These are phyloP conservation scores for Pollenia angustigena DNA, from an alignment of 2,888 invertebrate species.

Conservation along the genomic window DNA sequence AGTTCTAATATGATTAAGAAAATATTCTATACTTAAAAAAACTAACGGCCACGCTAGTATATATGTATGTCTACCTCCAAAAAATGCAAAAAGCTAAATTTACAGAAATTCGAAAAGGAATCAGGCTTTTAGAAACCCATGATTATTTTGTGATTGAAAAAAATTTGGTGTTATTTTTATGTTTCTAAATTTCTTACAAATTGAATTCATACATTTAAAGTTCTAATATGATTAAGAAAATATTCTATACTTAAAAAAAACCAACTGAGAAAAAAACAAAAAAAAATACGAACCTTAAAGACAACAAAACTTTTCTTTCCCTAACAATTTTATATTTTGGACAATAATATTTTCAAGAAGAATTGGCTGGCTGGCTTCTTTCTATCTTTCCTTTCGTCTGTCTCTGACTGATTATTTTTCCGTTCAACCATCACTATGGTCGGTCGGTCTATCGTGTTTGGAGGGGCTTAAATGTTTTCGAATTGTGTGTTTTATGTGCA, in stretches of 20 bases:
- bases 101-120: too few relatives aligned
- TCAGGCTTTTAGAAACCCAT: too few relatives aligned
- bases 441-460: constrained; percentile 45
- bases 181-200: too few relatives aligned
- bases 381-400: constrained; percentile 26
- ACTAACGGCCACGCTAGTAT: too few relatives aligned
- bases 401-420: constrained; percentile 16
- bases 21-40: too few relatives aligned
- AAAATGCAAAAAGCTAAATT: too few relatives aligned
- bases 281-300: constrained; percentile 6
- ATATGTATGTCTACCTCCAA: too few relatives aligned
- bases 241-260: constrained; percentile 4
- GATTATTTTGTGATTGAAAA: too few relatives aligned
- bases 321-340: constrained; percentile 34
- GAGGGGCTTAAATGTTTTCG: constrained; percentile 29
- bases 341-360: constrained; percentile 44
- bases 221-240: neutral
- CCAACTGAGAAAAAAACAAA: neutral
- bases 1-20: too few relatives aligned
- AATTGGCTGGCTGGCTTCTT: constrained; percentile 50
- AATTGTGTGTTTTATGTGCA: constrained; percentile 55
- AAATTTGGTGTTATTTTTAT: too few relatives aligned
- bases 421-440: constrained; percentile 29
- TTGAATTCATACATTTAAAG: constrained; percentile 2
- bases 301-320: constrained; percentile 53